These are phyloP conservation scores for Chironomus tentans DNA, from an alignment of 2,888 invertebrate species.

Conservation along the genomic window DNA sequence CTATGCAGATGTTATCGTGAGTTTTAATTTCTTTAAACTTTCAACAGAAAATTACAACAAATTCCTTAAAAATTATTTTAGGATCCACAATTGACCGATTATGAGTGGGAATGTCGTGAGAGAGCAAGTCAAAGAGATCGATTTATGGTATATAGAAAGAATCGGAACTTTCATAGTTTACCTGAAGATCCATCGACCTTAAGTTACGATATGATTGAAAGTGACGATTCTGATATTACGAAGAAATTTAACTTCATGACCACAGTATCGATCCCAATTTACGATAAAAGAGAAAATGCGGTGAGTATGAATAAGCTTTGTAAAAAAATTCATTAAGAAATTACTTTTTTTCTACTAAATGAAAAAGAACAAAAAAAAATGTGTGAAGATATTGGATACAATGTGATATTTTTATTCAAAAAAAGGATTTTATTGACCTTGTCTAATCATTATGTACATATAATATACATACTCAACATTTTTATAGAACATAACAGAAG, in stretches of 20 bases:
- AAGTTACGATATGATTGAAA: conserved; percentile 16
- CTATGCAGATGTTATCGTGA: conserved; percentile 82
- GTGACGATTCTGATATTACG: background rate
- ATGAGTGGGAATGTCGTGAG: conserved; percentile 79
- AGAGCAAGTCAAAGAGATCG: conserved; percentile 69
- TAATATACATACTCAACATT: background rate
- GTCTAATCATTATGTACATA: conserved; percentile 4
- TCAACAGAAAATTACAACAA: conserved; percentile 21
- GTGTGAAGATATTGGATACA: background rate
- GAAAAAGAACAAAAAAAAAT: background rate
- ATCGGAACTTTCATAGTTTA: conserved; percentile 39
- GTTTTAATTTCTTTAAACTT: conserved; percentile 32
- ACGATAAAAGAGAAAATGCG: conserved; percentile 76
- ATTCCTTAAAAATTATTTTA: conserved; percentile 38
- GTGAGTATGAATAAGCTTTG: conserved; percentile 46
- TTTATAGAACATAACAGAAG: conserved; percentile 89
- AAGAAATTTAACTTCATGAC: conserved; percentile 72
- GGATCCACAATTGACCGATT: conserved; percentile 86
- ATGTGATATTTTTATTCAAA: background rate
- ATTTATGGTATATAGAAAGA: conserved; percentile 56
- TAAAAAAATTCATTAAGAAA: too few relatives aligned
- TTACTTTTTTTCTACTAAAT: background rate
- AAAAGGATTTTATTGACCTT: background rate
- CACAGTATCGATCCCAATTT: conserved; percentile 88
- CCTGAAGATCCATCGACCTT: conserved; percentile 23